phyloP scores from a whole-genome alignment of 2,888 invertebrate genomes.

The Yponomeuta evonymella region DNA sequence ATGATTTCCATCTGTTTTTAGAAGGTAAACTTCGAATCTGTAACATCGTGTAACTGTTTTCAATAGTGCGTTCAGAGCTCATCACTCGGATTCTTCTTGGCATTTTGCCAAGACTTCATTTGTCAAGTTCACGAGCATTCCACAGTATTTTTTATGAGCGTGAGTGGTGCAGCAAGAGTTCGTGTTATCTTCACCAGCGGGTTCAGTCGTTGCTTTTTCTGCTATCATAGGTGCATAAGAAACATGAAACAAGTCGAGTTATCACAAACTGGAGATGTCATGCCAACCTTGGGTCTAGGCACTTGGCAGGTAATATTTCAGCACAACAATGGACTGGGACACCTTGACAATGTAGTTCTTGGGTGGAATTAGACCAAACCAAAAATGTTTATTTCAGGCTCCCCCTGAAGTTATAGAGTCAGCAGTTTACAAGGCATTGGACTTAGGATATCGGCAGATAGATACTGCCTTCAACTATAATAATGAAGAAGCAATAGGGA shows the following conservation, averaged over 20 bases:
- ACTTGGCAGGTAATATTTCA: conserved; percentile 78
- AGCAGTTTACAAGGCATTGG: conserved; percentile 79
- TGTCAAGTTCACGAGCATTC: too few species aligned
- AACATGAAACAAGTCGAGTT: conserved; percentile 66
- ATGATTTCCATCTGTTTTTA: neutral
- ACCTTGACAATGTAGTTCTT: too few species aligned
- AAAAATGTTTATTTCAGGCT: conserved; percentile 53
- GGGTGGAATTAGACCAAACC: too few species aligned
- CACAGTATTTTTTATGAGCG: conserved; percentile 33
- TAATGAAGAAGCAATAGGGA: conserved; percentile 85
- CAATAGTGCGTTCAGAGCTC: too few species aligned
- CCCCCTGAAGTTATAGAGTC: conserved; percentile 78
- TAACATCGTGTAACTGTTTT: neutral
- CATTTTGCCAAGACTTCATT: neutral
- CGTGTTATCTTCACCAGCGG: conserved; percentile 27
- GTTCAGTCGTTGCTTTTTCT: conserved; percentile 30
- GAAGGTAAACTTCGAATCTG: neutral
- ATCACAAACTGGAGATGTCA: conserved; percentile 67
- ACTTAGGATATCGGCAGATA: conserved; percentile 84
- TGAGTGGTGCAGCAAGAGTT: conserved; percentile 28
- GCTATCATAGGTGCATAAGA: conserved; percentile 38
- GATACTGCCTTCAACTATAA: conserved; percentile 89
- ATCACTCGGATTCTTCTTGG: neutral
- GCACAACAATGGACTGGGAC: too few species aligned
- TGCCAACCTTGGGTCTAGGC: conserved; percentile 84